Evolutionary conservation across 2,888 invertebrate genomes (phyloP).

Genomic region (Drosophila parthenogenetica): DNA sequence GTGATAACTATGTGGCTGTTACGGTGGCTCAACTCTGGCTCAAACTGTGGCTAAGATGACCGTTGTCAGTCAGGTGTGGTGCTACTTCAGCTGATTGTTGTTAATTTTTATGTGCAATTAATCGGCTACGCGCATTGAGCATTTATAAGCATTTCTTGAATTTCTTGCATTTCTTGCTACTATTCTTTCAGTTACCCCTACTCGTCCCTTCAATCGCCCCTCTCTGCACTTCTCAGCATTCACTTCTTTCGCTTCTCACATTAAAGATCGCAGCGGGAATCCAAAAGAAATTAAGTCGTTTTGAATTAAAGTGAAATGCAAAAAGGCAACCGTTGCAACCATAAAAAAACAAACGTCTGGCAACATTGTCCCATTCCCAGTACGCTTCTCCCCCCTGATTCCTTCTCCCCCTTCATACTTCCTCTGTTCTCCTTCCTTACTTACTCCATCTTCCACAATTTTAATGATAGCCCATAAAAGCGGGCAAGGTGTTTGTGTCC

Average conservation of each 20-base stretch:
- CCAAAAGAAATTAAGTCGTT: constrained; percentile 71
- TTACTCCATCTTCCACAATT: constrained; percentile 24
- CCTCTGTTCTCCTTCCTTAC: background rate
- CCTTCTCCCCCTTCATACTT: background rate
- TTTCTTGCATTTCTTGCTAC: constrained; percentile 41
- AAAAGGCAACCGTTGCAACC: constrained; percentile 58
- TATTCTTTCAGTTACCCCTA: background rate
- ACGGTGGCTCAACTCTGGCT: constrained; percentile 3
- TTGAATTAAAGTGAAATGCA: constrained; percentile 78
- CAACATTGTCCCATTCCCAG: constrained; percentile 62
- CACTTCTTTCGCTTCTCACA: background rate
- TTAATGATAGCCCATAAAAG: constrained; percentile 66
- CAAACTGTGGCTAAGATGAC: constrained; percentile 1
- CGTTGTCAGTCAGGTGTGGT: constrained; percentile 42
- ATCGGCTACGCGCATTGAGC: constrained; percentile 78
- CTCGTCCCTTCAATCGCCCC: background rate
- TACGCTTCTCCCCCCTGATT: background rate
- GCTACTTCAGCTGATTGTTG: constrained; percentile 63
- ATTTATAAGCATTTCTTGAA: constrained; percentile 75
- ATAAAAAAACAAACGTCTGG: constrained; percentile 52
- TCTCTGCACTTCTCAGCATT: background rate
- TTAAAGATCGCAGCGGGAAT: constrained; percentile 48
- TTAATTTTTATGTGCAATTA: constrained; percentile 80
- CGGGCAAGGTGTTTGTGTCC: constrained; percentile 70
- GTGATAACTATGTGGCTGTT: constrained; percentile 52